phyloP scores from a whole-genome alignment of 2,888 invertebrate genomes.

The Tiliacea aurago region DNA sequence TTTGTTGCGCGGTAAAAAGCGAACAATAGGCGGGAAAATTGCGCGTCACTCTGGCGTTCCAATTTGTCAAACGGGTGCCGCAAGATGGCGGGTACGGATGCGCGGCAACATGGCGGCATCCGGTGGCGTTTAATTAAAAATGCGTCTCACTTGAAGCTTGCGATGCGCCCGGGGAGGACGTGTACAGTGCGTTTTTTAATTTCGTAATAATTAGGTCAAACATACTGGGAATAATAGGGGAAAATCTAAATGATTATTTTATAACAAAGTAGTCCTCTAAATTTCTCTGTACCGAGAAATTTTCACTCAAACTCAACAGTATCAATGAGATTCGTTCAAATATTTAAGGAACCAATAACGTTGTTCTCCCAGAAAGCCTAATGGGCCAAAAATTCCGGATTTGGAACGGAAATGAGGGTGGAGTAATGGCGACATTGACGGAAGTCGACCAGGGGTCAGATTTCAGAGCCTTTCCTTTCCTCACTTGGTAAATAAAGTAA shows the following conservation, averaged over 20 bases:
- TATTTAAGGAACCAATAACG: conserved; percentile 51
- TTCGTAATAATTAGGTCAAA: conserved; percentile 67
- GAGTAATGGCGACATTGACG: conserved; percentile 78
- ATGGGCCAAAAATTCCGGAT: conserved; percentile 72
- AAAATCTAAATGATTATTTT: conserved; percentile 14
- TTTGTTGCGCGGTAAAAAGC: conserved; percentile 88
- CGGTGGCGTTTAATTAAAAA: conserved; percentile 89
- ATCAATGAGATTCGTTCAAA: conserved; percentile 31
- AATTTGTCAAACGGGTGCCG: conserved; percentile 90
- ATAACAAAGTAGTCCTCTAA: background rate
- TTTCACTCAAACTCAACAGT: background rate
- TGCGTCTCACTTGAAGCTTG: conserved; percentile 85
- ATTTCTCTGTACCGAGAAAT: background rate
- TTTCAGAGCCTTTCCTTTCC: conserved; percentile 72
- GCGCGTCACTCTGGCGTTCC: conserved; percentile 90
- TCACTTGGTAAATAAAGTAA: conserved; percentile 75
- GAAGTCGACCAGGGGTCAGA: conserved; percentile 76
- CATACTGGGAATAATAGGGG: conserved; percentile 37
- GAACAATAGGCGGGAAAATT: conserved; percentile 90
- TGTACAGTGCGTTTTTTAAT: conserved; percentile 69
- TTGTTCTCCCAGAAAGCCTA: conserved; percentile 60
- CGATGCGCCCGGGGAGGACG: conserved; percentile 74
- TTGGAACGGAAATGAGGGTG: conserved; percentile 78
- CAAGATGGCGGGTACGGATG: conserved; percentile 88
- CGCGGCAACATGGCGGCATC: conserved; percentile 85